Conservation (phyloP, 2,797 vertebrate species). For the Rousettus madagascariensis region DNA sequence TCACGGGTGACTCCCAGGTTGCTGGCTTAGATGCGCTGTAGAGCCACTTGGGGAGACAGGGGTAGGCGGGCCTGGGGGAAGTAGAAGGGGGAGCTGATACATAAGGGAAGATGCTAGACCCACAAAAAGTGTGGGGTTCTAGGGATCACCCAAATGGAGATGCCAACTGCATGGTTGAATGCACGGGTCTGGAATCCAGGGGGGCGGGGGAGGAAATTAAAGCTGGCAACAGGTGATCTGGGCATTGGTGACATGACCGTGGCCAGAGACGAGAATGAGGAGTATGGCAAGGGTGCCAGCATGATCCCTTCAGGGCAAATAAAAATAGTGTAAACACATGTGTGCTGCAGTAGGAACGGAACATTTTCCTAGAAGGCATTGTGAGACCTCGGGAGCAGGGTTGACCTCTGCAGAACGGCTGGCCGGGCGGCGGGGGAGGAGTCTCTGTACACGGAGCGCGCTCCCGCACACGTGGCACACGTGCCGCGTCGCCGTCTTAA, state of each 20-base stretch:
- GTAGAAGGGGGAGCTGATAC: background rate
- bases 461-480: accelerated
- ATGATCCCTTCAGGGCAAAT: background rate
- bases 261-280: background rate
- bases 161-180: accelerated
- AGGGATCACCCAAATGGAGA: no score
- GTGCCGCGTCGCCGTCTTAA: background rate
- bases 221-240: background rate
- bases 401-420: background rate
- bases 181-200: background rate
- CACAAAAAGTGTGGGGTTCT: background rate
- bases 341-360: no score
- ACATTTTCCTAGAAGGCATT: background rate
- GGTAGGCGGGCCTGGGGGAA: background rate
- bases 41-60: background rate
- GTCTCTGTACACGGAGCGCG: background rate
- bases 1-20: background rate
- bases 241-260: accelerated
- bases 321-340: background rate
- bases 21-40: background rate
- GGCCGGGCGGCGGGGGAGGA: accelerated
- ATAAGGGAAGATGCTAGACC: background rate
- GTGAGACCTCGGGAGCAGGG: background rate
- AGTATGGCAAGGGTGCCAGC: background rate
- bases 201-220: background rate